A percentile compares a stretch with the other conserved stretches of the same genome.
Conservation (phyloP, 1,140 invertebrate species). For the Sitobion miscanthi region DNA sequence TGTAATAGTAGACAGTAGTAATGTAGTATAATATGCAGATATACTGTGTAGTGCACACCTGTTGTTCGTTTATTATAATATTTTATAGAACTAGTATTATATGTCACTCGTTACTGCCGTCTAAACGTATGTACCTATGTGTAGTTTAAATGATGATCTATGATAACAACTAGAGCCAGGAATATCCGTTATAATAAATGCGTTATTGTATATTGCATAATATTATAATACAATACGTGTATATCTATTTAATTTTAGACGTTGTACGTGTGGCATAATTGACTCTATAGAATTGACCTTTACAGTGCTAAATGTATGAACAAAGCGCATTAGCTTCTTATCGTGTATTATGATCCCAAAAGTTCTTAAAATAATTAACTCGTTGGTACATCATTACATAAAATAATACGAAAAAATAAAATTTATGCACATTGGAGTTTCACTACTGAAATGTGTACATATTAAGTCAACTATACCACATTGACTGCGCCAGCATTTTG, state of each 20-base stretch:
- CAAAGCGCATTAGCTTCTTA: background rate
- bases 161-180: background rate
- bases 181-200: background rate
- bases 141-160: slow-evolving; percentile 6
- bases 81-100: background rate
- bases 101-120: background rate
- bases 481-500: too few species aligned
- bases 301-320: background rate
- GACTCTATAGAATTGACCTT: background rate
- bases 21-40: too few species aligned
- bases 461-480: too few species aligned
- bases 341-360: background rate
- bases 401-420: too few species aligned
- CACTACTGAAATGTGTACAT: too few species aligned
- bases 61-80: background rate
- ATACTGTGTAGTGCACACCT: background rate
- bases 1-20: too few species aligned
- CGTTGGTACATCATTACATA: too few species aligned
- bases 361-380: background rate
- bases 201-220: background rate
- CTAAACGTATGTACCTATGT: background rate
- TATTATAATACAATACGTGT: background rate
- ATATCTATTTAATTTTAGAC: background rate
- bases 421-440: too few species aligned
- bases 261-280: background rate